Percentiles rank a stretch among this genome's conserved stretches.
phyloP scores from a whole-genome alignment of 2,113 vertebrate genomes.

The Sinocyclocheilus maitianheensis region DNA sequence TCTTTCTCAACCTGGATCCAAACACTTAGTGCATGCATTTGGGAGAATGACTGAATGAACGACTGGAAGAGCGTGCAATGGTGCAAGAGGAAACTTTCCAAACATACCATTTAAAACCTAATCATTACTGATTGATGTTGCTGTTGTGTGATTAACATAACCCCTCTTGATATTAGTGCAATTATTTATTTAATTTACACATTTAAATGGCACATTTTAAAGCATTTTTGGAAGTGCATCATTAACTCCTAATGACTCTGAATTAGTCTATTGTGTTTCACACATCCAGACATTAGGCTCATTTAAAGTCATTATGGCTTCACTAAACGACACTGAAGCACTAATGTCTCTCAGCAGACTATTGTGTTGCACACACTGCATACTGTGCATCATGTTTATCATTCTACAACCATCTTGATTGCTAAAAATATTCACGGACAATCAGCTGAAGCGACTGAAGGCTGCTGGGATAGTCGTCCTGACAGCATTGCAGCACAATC shows the following conservation, averaged over 20 bases:
- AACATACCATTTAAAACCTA: not conserved
- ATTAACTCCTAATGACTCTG: slow-evolving; percentile 8
- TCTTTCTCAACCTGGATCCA: too few species aligned
- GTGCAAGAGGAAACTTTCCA: not conserved
- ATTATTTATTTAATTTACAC: not conserved
- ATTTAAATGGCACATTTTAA: not conserved
- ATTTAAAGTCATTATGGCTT: not conserved
- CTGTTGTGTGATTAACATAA: not conserved
- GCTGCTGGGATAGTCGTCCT: slow-evolving; percentile 5
- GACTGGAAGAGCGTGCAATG: not conserved
- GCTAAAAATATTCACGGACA: slow-evolving; percentile 34
- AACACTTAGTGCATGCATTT: too few species aligned
- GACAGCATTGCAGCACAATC: slow-evolving; percentile 19
- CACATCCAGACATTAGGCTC: not conserved
- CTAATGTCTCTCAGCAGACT: not conserved
- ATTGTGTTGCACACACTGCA: slow-evolving; percentile 2
- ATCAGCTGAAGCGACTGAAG: not conserved
- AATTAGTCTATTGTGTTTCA: not conserved
- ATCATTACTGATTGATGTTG: not conserved
- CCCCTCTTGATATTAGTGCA: not conserved
- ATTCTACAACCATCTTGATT: not conserved
- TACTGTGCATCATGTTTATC: slow-evolving; percentile 3
- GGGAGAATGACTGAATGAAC: not conserved
- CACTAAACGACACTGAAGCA: not conserved
- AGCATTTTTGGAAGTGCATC: not conserved